Evolutionary conservation across 2,113 vertebrate species (phyloP), one percentile per base, ranked within the genome.

Genomic region (Glareola pratincola): DNA sequence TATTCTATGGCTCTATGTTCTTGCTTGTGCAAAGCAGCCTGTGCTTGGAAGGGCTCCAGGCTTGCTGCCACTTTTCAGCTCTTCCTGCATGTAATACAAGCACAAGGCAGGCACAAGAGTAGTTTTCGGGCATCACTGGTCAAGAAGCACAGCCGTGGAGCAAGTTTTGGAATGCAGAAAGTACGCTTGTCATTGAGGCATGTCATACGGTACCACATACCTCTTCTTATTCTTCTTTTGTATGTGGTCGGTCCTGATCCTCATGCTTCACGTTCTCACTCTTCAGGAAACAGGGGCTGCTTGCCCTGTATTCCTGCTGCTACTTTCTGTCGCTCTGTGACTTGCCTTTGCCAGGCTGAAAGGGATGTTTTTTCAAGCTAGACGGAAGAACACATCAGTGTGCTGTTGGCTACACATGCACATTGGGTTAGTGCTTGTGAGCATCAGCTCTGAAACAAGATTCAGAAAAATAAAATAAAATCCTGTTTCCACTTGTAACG

Each of bases 181-280:
- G 5, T 13, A 2, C 67, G 10, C 15, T 32, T 63, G 21, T 68
- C 36, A n/a, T 50, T 1, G 7, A 11, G 50, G 48, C 3, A 1
- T 39, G 18, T 32, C 45, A 36, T 21, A 32, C 1, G 1, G 14
- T 39, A 39, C 20, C 5, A 5, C 27, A 53, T 10, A 53, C 24
- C 17, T 36, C 34, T 13, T 37, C n/a, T 32, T 12, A 18, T 34
- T 57, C 56, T 29, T 37, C 8, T 29, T 51, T 51, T 72, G 26
- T 39, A 23, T n/a, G 27, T 39, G 36, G 20, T 39, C 2, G 4
- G 68, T 72, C 14, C n/a, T 20, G 7, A 53, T 72, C 27, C 29
- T 51, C 27, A 11, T 71, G 29, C 67, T 51, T 51, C 26, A 37
- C 14, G 5, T 37, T 53, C 32, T 68, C 32, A 18, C 22, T 18